Evolutionary conservation across 2,888 invertebrate genomes (phyloP).

Genomic region (Bombylius major): DNA sequence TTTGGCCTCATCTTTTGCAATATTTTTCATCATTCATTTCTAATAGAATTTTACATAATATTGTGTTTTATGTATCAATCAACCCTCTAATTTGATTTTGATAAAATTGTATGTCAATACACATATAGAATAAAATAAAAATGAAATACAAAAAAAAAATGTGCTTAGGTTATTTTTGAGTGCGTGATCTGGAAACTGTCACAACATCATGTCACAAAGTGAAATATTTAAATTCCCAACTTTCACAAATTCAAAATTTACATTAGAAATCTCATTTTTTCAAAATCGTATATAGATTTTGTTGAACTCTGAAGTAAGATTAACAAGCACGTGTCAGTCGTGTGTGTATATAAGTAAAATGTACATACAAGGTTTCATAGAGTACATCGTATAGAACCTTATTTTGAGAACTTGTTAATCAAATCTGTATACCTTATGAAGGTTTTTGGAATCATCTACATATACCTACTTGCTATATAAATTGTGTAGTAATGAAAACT

Average conservation of each 20-base stretch:
- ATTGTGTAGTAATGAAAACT: too few species aligned
- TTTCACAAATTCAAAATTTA: conserved; percentile 4
- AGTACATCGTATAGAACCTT: too few species aligned
- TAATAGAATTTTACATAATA: too few species aligned
- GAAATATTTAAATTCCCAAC: conserved; percentile 8
- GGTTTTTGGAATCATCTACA: too few species aligned
- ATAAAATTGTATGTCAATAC: neutral
- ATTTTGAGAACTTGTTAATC: too few species aligned
- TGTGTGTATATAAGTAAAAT: neutral
- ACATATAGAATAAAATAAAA: neutral
- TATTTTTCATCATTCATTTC: neutral
- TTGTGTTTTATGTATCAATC: conserved; percentile 3
- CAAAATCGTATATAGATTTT: neutral
- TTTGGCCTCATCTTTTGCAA: too few species aligned
- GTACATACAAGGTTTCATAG: too few species aligned
- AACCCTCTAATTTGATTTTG: neutral
- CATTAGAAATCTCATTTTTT: neutral
- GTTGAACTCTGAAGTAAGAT: neutral
- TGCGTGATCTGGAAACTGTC: conserved; percentile 5
- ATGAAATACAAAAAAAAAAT: too few species aligned
- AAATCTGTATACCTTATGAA: too few species aligned
- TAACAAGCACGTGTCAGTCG: conserved; percentile 5
- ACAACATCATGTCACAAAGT: conserved; percentile 7
- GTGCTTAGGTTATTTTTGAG: neutral
- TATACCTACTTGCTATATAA: too few species aligned